phyloP scores from a whole-genome alignment of 2,888 invertebrate genomes.

The Crepidodera aurea region DNA sequence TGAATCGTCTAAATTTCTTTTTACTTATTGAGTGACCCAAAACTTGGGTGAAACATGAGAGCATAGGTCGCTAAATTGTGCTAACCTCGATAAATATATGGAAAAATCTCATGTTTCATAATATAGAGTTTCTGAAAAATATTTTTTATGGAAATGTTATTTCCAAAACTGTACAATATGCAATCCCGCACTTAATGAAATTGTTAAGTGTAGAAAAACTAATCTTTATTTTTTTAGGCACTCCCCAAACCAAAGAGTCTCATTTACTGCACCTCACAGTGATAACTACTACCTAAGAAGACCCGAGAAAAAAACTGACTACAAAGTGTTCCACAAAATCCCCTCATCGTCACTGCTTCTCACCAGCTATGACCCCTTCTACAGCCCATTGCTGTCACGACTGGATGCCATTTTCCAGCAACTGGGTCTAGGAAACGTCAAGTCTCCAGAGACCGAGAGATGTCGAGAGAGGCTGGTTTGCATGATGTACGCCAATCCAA shows the following conservation, averaged over 20 bases:
- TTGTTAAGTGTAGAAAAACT: no score
- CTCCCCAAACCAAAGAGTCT: conserved; percentile 69
- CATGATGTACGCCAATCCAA: conserved; percentile 87
- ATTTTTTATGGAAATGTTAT: no score
- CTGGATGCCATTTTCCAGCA: conserved; percentile 84
- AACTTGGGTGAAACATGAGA: no score
- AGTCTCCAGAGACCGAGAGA: conserved; percentile 68
- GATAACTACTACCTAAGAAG: conserved; percentile 71
- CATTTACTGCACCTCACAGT: conserved; percentile 66
- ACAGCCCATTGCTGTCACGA: conserved; percentile 84
- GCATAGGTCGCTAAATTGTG: no score
- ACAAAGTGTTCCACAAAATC: conserved; percentile 87
- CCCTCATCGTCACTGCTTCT: conserved; percentile 82
- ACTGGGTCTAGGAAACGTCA: conserved; percentile 67
- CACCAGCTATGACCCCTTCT: conserved; percentile 90
- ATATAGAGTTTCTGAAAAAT: no score
- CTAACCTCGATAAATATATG: no score
- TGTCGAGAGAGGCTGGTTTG: conserved; percentile 87
- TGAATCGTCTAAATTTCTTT: no score
- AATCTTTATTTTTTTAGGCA: neutral
- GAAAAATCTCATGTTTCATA: no score
- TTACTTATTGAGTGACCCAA: no score
- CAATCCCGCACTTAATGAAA: no score
- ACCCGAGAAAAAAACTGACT: conserved; percentile 67
- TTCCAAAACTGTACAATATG: no score